Evolutionary conservation across 2,113 vertebrate species (phyloP).

Genomic region (Steatornis caripensis): DNA sequence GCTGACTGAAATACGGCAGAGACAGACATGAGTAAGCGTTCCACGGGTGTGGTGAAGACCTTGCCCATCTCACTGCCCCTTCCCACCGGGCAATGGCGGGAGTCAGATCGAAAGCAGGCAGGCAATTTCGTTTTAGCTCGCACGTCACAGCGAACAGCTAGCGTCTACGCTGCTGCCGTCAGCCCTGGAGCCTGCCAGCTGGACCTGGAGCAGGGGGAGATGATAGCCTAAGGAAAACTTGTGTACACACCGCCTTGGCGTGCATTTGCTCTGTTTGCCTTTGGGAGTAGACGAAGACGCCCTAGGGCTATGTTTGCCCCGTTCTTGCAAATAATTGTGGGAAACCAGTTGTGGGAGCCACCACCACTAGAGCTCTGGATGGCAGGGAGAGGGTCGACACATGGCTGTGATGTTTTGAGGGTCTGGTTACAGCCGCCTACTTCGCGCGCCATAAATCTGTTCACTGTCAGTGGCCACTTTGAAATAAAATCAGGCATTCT

Average conservation of each 20-base stretch:
- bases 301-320: neutral
- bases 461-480: neutral
- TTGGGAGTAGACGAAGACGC: neutral
- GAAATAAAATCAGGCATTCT: neutral
- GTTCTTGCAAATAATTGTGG: neutral
- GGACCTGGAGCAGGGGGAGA: neutral
- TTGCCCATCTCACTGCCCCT: neutral
- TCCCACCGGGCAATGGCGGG: neutral
- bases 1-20: neutral
- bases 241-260: neutral
- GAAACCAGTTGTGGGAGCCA: neutral
- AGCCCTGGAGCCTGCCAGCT: neutral
- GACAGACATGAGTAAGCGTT: fast-evolving
- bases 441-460: neutral
- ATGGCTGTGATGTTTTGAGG: neutral
- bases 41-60: fast-evolving
- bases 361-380: neutral
- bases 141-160: fast-evolving
- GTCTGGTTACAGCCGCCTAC: neutral
- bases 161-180: neutral
- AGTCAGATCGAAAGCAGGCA: neutral
- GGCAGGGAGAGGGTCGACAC: neutral
- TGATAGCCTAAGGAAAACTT: neutral
- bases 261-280: neutral
- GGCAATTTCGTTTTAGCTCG: neutral